Conservation (phyloP, 2,797 vertebrate species). For the Poeciliopsis turneri region DNA sequence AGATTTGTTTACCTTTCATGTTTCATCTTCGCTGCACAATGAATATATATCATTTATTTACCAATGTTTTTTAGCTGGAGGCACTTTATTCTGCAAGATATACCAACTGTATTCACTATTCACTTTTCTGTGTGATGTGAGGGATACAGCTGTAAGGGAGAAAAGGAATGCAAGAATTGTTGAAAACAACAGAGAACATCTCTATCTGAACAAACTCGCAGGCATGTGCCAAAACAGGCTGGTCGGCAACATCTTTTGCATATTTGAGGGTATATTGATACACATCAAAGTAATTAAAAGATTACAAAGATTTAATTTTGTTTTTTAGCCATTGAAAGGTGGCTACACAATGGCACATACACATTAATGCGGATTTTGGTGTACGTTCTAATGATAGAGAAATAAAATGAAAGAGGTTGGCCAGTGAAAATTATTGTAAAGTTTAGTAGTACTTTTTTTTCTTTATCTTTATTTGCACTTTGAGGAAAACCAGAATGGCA, state of each 20-base stretch:
- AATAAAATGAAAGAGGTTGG: neutral
- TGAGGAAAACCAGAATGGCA: neutral
- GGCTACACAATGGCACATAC: neutral
- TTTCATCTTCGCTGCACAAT: neutral
- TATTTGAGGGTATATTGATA: neutral
- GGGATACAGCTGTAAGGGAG: neutral
- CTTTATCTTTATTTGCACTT: neutral
- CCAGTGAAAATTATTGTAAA: neutral
- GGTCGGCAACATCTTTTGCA: neutral
- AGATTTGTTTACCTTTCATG: neutral
- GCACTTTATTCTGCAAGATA: neutral
- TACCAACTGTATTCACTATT: neutral
- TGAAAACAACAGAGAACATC: neutral
- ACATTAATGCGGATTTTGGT: neutral
- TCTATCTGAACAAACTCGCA: neutral
- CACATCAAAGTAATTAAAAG: neutral
- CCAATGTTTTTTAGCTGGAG: conserved; percentile 2
- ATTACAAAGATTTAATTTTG: no score
- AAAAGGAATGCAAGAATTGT: neutral
- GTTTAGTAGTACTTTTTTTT: neutral
- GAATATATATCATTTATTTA: neutral
- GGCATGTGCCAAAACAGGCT: neutral
- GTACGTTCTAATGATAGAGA: neutral
- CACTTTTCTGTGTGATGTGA: neutral
- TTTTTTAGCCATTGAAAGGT: no score